Evolutionary conservation across 2,888 invertebrate species (phyloP).

Genomic region (Criorhina ranunculi): DNA sequence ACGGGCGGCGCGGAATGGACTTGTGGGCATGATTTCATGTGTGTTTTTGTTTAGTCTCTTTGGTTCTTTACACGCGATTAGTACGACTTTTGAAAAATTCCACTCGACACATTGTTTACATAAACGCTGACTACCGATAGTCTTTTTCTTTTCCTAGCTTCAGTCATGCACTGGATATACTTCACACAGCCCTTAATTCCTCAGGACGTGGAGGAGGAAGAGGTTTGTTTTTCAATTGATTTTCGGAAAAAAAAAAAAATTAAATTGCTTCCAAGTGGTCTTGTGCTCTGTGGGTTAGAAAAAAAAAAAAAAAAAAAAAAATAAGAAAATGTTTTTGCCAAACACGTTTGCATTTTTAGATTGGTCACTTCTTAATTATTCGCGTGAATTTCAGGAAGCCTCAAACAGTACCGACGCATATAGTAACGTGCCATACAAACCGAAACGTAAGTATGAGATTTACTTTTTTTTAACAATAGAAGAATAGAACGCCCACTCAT

Average conservation of each 20-base stretch:
- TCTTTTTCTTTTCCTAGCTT: background rate
- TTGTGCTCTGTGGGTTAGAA: conserved; percentile 3
- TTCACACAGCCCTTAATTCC: conserved; percentile 62
- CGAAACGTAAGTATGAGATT: conserved; percentile 64
- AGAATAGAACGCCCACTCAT: conserved; percentile 20
- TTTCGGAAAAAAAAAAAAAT: background rate
- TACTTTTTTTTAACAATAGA: conserved; percentile 32
- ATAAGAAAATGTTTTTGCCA: conserved; percentile 36
- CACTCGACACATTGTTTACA: conserved; percentile 48
- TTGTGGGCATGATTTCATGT: conserved; percentile 14
- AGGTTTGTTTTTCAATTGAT: conserved; percentile 55
- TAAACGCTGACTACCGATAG: conserved; percentile 27
- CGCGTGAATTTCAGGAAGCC: conserved; percentile 56
- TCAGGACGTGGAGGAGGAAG: conserved; percentile 51
- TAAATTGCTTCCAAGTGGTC: background rate
- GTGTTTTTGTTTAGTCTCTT: conserved; percentile 34
- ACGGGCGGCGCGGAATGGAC: conserved; percentile 24
- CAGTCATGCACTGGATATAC: conserved; percentile 70
- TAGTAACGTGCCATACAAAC: conserved; percentile 19
- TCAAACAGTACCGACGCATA: conserved; percentile 40
- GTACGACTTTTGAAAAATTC: conserved; percentile 40
- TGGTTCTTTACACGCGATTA: conserved; percentile 46
- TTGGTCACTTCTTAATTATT: conserved; percentile 44
- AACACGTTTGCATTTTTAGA: conserved; percentile 11
- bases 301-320: background rate